Evolutionary conservation across 2,113 vertebrate genomes (phyloP).

Genomic region (Camarhynchus parvulus): DNA sequence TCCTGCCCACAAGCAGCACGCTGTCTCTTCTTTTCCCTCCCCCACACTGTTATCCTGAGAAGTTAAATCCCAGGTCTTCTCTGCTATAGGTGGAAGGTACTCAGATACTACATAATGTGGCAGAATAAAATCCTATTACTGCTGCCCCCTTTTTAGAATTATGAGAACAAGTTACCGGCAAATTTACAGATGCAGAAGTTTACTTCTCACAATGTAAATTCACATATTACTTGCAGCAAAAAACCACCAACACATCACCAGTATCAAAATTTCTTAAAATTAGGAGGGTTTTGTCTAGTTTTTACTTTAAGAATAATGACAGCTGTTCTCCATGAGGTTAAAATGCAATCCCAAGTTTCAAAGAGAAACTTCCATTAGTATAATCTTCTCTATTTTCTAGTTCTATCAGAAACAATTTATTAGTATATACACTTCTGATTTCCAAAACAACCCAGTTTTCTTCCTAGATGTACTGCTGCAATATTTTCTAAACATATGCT

Average conservation of each 20-base stretch:
- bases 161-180: not conserved
- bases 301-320: not conserved
- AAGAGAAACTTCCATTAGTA: not conserved
- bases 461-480: not conserved
- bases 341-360: not conserved
- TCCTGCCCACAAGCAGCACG: not conserved
- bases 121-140: not conserved
- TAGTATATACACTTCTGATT: not conserved
- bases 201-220: not conserved
- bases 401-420: not conserved
- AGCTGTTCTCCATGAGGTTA: not conserved
- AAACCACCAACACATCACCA: fast-evolving
- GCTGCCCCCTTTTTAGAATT: not conserved
- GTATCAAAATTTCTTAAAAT: not conserved
- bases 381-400: not conserved
- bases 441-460: not conserved
- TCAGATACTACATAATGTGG: not conserved
- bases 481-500: not conserved
- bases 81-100: not conserved
- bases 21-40: not conserved
- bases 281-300: not conserved
- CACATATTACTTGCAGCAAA: fast-evolving
- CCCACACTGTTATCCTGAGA: not conserved
- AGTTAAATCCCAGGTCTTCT: not conserved
- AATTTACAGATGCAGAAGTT: not conserved